These are phyloP conservation scores for Aleadryas rufinucha DNA, from an alignment of 2,113 vertebrate genomes.

Conservation along the genomic window DNA sequence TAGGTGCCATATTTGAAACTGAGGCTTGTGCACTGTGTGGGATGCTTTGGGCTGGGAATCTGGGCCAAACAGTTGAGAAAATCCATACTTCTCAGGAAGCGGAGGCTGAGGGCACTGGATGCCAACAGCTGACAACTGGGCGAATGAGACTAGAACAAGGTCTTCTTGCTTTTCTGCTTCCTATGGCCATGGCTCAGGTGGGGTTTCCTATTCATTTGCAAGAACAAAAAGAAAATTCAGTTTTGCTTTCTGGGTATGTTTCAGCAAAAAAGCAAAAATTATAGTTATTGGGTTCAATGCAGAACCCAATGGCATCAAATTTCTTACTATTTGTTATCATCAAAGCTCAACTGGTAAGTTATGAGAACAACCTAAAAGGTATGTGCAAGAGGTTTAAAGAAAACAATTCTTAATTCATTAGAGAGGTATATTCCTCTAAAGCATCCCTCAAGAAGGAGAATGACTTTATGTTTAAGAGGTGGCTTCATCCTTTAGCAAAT, in stretches of 20 bases:
- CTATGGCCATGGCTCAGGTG: not conserved
- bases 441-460: not conserved
- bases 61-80: not conserved
- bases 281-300: not conserved
- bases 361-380: not conserved
- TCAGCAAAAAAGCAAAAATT: not conserved
- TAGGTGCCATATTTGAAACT: not conserved
- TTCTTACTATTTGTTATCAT: not conserved
- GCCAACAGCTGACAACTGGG: not conserved
- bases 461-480: not conserved
- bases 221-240: not conserved
- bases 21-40: not conserved
- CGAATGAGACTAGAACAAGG: not conserved
- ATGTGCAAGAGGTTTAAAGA: not conserved
- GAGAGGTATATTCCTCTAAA: not conserved
- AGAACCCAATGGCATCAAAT: not conserved
- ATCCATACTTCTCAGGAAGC: not conserved
- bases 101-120: not conserved
- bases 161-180: not conserved
- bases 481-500: not conserved
- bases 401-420: not conserved
- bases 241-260: not conserved
- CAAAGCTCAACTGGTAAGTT: not conserved
- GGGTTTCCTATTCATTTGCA: not conserved
- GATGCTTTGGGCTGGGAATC: not conserved